Conservation (phyloP, 2,797 vertebrate genomes). For the Momotus momota region DNA sequence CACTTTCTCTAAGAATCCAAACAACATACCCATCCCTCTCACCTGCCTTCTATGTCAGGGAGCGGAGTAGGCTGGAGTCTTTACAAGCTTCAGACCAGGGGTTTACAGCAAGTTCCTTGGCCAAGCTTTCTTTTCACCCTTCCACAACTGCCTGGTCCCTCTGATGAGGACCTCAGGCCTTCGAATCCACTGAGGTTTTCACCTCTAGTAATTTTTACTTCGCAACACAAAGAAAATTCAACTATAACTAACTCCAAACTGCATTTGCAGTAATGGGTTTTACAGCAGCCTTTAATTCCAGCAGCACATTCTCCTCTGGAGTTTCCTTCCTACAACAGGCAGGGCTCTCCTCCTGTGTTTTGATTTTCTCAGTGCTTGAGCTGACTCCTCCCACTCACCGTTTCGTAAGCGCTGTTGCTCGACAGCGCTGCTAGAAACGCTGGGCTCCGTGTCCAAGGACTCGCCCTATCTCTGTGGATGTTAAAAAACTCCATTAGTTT, state of each 20-base stretch:
- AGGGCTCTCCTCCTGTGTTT: neutral
- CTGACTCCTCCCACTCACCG: neutral
- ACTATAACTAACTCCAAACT: neutral
- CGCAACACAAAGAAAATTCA: neutral
- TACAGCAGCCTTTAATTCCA: neutral
- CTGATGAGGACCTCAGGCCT: neutral
- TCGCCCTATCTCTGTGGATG: neutral
- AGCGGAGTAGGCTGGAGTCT: neutral
- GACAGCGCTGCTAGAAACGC: neutral
- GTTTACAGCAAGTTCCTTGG: neutral
- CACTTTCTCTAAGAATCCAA: neutral
- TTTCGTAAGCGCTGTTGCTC: neutral
- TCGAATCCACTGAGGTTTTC: accelerated
- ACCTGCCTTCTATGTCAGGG: neutral
- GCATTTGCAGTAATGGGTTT: neutral
- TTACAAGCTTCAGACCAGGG: neutral
- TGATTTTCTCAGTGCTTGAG: neutral
- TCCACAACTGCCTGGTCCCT: neutral
- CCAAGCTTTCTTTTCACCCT: neutral
- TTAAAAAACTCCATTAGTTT: neutral
- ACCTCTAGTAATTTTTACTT: neutral
- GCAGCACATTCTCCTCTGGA: neutral
- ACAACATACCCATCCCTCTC: accelerated
- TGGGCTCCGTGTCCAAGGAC: neutral
- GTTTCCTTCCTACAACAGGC: neutral